Percentiles rank a stretch among this genome's conserved stretches.
Evolutionary conservation across 2,888 invertebrate species (phyloP).

Genomic region (Mesoligia furuncula): DNA sequence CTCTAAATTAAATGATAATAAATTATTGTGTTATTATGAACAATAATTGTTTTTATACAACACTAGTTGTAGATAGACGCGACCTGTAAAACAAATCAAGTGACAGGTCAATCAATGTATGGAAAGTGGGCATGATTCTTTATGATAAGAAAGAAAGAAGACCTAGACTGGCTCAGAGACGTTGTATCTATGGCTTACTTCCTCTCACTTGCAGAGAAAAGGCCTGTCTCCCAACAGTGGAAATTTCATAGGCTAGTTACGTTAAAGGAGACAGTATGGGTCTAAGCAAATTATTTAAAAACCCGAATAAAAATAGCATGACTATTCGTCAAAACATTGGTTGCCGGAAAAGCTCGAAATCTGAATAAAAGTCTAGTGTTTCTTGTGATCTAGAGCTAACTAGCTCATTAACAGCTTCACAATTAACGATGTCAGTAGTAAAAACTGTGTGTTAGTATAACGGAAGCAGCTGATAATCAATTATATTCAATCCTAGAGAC

Average conservation of each 20-base stretch:
- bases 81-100: too few species aligned
- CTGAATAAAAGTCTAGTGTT: not conserved
- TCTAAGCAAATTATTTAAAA: not conserved
- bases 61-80: too few species aligned
- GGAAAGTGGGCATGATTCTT: too few species aligned
- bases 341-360: not conserved
- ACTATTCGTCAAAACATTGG: not conserved
- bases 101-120: too few species aligned
- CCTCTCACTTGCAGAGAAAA: not conserved
- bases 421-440: constrained; percentile 47
- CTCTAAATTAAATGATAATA: too few species aligned
- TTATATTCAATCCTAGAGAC: constrained; percentile 60
- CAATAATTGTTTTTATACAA: too few species aligned
- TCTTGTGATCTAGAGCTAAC: not conserved
- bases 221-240: too few species aligned
- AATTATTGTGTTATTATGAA: too few species aligned
- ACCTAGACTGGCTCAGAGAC: accelerated
- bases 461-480: constrained; percentile 56
- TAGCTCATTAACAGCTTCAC: constrained; percentile 21
- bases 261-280: not conserved
- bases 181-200: not conserved
- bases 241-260: not conserved
- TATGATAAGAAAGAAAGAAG: too few species aligned
- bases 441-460: constrained; percentile 52
- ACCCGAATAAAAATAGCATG: not conserved